Evolutionary conservation across 2,888 invertebrate species (phyloP), one percentile per base, ranked within the genome.

Genomic region (Leistus spinibarbis): DNA sequence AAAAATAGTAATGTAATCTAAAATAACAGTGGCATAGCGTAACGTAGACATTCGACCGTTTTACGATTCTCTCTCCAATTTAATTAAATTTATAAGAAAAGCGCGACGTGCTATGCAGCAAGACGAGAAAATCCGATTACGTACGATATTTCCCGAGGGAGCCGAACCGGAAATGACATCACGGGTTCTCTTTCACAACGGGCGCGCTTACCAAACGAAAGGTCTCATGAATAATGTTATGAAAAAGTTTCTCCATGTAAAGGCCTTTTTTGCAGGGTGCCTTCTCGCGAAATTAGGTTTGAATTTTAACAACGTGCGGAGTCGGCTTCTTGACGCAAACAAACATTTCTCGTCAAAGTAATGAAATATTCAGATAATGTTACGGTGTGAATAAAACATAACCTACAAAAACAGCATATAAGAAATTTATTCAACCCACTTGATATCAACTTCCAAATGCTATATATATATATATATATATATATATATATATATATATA

Each of bases 21-120:
- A 75, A 75, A 69, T 75, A 53, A 69, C 75, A 69, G 5, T 54
- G 63, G 54, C 13, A 40, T 40, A 40, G 40, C 40, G 40, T n/a
- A n/a, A n/a, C n/a, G 57, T 63, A 75, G 20, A 68, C 54, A 68
- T 56, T 68, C 69, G 17, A 68, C 62, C 54, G 56, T 77, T 79
- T 79, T 79, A 79, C 80, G 79, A 79, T 65, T 72, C 40, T 40
- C 40, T 40, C 70, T 76, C 72, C 77, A 78, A 78, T 79, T 81
- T 80, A 81, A 81, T 81, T 81, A 81, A 81, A 81, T 80, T 81
- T 79, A 80, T 80, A 80, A 81, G 75, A 73, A 72, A 71, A 73
- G 67, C 68, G 63, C 67, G 17, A 24, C 62, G 67, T 24, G n/a
- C 63, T 20, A n/a, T n/a, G 22, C 63, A 16, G 54, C 57, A 63